These are phyloP conservation scores for Argyrosomus japonicus DNA, from an alignment of 2,113 vertebrate genomes.

Conservation along the genomic window DNA sequence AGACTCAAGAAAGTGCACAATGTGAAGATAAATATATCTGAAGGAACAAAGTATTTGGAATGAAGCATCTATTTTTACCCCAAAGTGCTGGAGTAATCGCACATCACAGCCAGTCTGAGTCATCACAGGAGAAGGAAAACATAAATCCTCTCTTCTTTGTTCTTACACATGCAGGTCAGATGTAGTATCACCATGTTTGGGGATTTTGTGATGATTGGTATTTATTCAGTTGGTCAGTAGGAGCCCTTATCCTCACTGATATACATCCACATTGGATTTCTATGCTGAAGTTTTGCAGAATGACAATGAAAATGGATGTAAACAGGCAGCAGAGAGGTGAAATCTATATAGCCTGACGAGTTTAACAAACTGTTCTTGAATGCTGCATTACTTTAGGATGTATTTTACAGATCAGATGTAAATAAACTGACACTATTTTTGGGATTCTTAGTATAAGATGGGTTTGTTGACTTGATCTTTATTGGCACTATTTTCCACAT, in stretches of 20 bases:
- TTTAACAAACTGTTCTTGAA: not conserved
- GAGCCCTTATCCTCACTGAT: not conserved
- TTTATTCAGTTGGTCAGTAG: not conserved
- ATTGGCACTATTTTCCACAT: conserved; percentile 12
- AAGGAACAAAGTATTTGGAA: conserved; percentile 8
- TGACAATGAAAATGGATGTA: not conserved
- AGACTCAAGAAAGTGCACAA: not conserved
- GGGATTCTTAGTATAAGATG: not conserved
- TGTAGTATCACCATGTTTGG: not conserved
- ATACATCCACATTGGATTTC: not conserved
- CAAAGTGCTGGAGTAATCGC: conserved; percentile 21
- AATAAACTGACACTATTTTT: no score
- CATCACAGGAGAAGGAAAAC: not conserved
- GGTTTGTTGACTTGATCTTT: not conserved
- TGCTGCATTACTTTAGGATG: not conserved
- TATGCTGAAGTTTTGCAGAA: no score
- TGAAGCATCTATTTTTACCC: not conserved
- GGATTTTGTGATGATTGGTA: not conserved
- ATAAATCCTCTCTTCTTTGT: conserved; percentile 1
- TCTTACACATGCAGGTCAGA: conserved; percentile 3
- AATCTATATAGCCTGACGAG: not conserved
- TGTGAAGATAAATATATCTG: conserved; percentile 22
- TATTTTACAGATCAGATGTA: not conserved
- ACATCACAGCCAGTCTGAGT: conserved; percentile 10
- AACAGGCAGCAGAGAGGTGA: not conserved